Conservation (phyloP, 2,797 vertebrate genomes). For the Taeniopygia guttata region DNA sequence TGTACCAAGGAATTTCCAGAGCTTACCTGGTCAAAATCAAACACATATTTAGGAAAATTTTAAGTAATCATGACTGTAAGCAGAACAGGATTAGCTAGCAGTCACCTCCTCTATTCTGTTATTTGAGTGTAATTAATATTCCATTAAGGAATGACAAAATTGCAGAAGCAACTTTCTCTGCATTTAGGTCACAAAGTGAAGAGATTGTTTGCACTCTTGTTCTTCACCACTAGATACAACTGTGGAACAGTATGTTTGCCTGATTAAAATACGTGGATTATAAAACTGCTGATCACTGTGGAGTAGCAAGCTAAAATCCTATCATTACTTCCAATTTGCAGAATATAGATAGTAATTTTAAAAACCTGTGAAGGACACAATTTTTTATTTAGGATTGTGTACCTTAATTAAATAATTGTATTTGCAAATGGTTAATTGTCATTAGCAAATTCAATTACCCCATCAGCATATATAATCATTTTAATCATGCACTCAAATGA, state of each 20-base stretch:
- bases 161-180: neutral
- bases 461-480: neutral
- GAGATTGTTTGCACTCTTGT: neutral
- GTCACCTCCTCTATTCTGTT: neutral
- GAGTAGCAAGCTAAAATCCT: neutral
- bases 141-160: neutral
- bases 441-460: neutral
- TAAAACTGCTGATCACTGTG: neutral
- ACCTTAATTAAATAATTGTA: neutral
- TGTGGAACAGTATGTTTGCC: neutral
- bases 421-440: slow-evolving; percentile 4
- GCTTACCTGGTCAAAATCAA: neutral
- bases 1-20: neutral
- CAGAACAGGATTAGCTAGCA: neutral
- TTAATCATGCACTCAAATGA: neutral
- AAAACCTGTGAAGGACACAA: neutral
- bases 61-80: neutral
- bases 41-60: neutral
- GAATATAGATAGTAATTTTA: neutral
- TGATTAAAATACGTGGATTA: neutral
- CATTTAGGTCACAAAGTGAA: neutral
- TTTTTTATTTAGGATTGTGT: neutral
- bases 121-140: neutral
- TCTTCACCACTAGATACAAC: neutral
- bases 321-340: neutral